These are phyloP conservation scores for Ceratitis capitata DNA, from an alignment of 1,140 invertebrate genomes.

Conservation along the genomic window DNA sequence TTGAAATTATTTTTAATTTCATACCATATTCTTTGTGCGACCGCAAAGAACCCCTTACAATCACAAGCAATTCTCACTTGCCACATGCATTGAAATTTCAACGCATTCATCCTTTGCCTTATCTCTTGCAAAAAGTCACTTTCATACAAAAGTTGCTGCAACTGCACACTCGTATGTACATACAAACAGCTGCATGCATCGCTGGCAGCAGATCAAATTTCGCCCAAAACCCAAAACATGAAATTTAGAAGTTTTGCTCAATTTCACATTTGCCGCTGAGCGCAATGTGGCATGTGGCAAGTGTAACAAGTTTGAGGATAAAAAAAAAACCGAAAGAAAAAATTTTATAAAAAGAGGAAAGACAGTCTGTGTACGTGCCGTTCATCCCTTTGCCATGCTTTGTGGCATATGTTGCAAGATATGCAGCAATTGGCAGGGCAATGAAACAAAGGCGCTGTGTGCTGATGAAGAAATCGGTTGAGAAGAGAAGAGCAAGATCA, in stretches of 20 bases:
- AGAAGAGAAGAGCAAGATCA: not conserved
- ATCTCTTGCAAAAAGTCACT: conserved; percentile 32
- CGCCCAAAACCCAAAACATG: conserved; percentile 9
- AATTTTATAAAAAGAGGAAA: not conserved
- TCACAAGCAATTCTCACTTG: conserved; percentile 16
- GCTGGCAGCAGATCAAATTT: conserved; percentile 28
- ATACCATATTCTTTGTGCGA: not conserved
- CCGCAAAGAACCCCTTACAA: not conserved
- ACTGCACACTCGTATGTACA: too few relatives aligned
- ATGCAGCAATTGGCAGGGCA: not conserved
- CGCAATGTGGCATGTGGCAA: conserved; percentile 32
- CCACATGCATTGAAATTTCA: conserved; percentile 3
- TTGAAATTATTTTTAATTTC: not conserved
- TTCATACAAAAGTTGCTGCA: not conserved
- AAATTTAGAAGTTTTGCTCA: conserved; percentile 30
- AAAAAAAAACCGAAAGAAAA: too few relatives aligned
- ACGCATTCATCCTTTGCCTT: not conserved
- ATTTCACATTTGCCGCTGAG: not conserved
- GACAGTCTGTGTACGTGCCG: not conserved
- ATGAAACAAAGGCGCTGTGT: not conserved
- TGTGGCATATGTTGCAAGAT: not conserved
- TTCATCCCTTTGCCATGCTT: not conserved
- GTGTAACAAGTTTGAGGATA: not conserved
- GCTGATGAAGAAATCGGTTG: not conserved
- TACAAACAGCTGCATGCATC: not conserved